phyloP scores from a whole-genome alignment of 2,888 invertebrate genomes.

The Phymatocera aterrima region DNA sequence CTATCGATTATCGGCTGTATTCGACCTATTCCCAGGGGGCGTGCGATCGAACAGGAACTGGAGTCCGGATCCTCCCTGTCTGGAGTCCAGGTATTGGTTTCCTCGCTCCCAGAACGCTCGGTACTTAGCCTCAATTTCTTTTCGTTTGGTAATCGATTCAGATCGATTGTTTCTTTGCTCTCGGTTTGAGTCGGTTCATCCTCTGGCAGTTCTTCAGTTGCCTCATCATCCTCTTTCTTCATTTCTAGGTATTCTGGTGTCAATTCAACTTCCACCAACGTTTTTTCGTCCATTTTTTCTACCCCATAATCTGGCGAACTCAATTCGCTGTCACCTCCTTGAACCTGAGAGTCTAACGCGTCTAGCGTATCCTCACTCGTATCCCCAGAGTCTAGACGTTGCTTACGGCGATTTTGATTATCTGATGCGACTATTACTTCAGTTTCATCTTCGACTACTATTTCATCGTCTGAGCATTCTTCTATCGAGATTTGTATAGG shows the following conservation, averaged over 20 bases:
- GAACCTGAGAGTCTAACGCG: constrained; percentile 69
- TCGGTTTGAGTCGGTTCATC: constrained; percentile 65
- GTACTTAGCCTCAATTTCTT: constrained; percentile 80
- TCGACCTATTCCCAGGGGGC: constrained; percentile 86
- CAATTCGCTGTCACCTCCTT: constrained; percentile 68
- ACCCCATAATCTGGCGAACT: constrained; percentile 71
- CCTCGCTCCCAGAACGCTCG: constrained; percentile 87
- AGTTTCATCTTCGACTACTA: constrained; percentile 31
- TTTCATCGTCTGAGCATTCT: constrained; percentile 71
- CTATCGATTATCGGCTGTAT: constrained; percentile 71
- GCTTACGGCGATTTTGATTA: constrained; percentile 53
- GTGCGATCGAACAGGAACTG: constrained; percentile 84
- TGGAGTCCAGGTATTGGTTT: constrained; percentile 86
- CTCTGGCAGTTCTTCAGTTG: constrained; percentile 76
- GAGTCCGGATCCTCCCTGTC: constrained; percentile 76
- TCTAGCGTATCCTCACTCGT: constrained; percentile 72
- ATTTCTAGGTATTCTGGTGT: constrained; percentile 84
- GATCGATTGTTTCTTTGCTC: constrained; percentile 48
- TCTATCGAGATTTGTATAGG: constrained; percentile 73
- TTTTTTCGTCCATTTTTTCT: constrained; percentile 71
- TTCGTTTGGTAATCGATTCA: constrained; percentile 62
- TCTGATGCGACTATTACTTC: constrained; percentile 46
- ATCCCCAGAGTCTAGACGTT: constrained; percentile 67
- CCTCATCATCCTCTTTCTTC: constrained; percentile 79
- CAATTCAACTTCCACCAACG: constrained; percentile 75